Evolutionary conservation across 2,797 vertebrate genomes (phyloP), one percentile per base, ranked within the genome.

Genomic region (Pempheris klunzingeri): DNA sequence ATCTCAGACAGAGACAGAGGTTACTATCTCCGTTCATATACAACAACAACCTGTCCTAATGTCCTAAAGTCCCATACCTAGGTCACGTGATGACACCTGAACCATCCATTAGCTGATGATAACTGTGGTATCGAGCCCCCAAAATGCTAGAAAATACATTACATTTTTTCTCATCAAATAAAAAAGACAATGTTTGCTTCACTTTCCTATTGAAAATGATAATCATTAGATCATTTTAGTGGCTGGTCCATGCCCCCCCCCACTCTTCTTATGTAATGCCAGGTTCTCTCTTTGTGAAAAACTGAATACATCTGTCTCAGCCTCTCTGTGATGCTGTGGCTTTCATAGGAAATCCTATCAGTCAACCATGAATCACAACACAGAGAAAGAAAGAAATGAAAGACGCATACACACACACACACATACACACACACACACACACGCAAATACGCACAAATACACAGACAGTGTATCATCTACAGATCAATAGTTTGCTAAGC

Each of bases 401-500:
- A 64, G 10, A 66, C 26, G 34, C 5, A 30, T 18, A 73, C 34
- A 73, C 71, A 59, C 60, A 61, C 71, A 65, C 22, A 43, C 32
- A 71, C 24, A 53, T 26, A 66, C 14, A 72, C n/a, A n/a, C n/a
- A n/a, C n/a, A n/a, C n/a, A n/a, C 26, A 34, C 5, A 30, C n/a
- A 73, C 34, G 69, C 71, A 59, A 55, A 61, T 66, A 65, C 22
- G 38, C 32, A 71, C 24, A 53, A 26, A 66, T 11, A 72, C n/a
- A 44, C 14, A 24, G 3, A 74, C 61, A 39, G 24, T 74, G 70
- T 67, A 71, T 74, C 64, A 78, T 77, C 46, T 41, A 67, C 65
- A 80, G 65, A 77, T 82, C 77, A 71, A 74, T 71, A 66, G 67
- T 64, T 74, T 72, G 41, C 69, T 74, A 53, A 77, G 62, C 28